Conservation (phyloP, 2,888 invertebrate species). For the Pristionchus japonicus region DNA sequence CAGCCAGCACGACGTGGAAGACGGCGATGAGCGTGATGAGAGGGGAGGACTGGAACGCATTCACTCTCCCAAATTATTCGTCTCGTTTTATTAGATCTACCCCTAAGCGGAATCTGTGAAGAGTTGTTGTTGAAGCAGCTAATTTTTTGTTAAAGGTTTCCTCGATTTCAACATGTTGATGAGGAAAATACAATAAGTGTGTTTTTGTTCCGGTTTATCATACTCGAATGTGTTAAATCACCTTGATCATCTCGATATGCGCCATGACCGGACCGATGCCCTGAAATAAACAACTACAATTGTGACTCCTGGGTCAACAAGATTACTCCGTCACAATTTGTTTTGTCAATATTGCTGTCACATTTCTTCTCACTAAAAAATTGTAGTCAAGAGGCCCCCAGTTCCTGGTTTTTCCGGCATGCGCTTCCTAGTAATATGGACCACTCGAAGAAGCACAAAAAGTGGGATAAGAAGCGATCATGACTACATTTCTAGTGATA, state of each 20-base stretch:
- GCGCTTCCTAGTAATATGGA: not conserved
- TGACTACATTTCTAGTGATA: not conserved
- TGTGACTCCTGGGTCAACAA: too few relatives aligned
- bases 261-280: not conserved
- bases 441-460: not conserved
- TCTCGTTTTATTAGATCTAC: not conserved
- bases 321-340: too few relatives aligned
- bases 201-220: not conserved
- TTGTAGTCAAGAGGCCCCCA: too few relatives aligned
- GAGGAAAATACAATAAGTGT: not conserved
- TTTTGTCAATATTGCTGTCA: too few relatives aligned
- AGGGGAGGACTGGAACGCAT: not conserved
- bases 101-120: not conserved
- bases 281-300: not conserved
- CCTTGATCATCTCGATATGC: slow-evolving; percentile 24
- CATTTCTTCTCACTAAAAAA: too few relatives aligned
- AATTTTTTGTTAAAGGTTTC: too few relatives aligned
- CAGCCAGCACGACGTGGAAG: not conserved
- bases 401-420: not conserved
- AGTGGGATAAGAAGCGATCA: not conserved
- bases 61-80: too few relatives aligned
- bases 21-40: not conserved
- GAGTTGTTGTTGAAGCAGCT: not conserved
- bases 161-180: too few relatives aligned
- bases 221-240: not conserved